Evolutionary conservation across 2,113 vertebrate genomes (phyloP), one percentile per base, ranked within the genome.

Genomic region (Typhlomys cinereus): DNA sequence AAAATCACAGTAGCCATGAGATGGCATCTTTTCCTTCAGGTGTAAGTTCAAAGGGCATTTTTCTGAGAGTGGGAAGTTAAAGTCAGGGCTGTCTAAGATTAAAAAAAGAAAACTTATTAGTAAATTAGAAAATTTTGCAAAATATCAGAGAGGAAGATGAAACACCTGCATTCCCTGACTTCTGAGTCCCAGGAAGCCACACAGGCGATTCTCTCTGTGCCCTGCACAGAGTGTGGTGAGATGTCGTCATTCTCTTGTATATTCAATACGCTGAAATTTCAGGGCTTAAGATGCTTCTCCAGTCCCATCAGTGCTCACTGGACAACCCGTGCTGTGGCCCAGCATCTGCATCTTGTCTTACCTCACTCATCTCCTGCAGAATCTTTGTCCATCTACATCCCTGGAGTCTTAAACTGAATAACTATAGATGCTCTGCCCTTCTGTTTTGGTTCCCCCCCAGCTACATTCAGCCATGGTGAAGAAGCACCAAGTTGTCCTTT

Each of bases 391-490:
- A 25, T 11, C 0, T 1, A 0, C 3, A 50, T 54, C n/a, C 34
- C 59, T 7, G n/a, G 54, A 36, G 12, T 21, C 70, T 69, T 44
- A 25, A 10, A 15, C 44, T 78, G 69, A 76, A 23, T 85, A 66
- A 74, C 34, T 44, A 48, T 74, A 54, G 3, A 5, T 27, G 1
- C 20, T 70, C 8, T 76, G 64, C 9, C 75, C 7, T 7, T 93
- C 70, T 92, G 3, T 90, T 94, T 95, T 70, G 79, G 1, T 87
- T 50, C 59, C 92, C 48, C 89, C 85, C 83, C 52, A 54, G 39
- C 62, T 95, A 87, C 27, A 46, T 92, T 88, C 61, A 0, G 6
- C 50, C 9, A 9, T 0, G n/a, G n/a, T n/a, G 57, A 95, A 39
- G 48, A 67, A n/a, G 5, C 27, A 36, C 11, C 76, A 75, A 4